phyloP scores from a whole-genome alignment of 2,797 vertebrate species.

The Sebastes hubbsi region DNA sequence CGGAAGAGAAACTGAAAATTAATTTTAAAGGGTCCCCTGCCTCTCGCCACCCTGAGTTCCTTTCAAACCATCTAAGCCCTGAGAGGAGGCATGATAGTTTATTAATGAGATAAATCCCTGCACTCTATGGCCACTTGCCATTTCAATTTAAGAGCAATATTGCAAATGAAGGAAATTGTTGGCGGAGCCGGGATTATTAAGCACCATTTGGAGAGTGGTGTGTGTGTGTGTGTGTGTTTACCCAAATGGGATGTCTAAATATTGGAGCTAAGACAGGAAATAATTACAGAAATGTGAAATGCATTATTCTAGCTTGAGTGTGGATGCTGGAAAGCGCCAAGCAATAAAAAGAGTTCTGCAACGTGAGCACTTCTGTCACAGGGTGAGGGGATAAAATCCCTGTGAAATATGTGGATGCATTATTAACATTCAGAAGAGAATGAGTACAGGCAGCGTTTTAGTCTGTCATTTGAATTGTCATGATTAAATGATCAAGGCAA shows the following conservation, averaged over 20 bases:
- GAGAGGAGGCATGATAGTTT: conserved; percentile 25
- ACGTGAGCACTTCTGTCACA: conserved; percentile 8
- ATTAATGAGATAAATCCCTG: conserved; percentile 43
- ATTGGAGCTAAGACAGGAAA: conserved; percentile 26
- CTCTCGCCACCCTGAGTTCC: not conserved
- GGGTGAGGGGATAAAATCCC: conserved; percentile 8
- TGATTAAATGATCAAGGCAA: conserved; percentile 47
- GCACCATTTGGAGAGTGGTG: conserved; percentile 10
- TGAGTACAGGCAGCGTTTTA: conserved; percentile 12
- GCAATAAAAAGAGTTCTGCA: conserved; percentile 26
- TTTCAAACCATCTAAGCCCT: conserved; percentile 12
- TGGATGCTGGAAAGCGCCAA: conserved; percentile 4
- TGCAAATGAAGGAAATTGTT: conserved; percentile 27
- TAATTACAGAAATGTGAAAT: conserved; percentile 43
- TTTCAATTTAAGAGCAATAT: conserved; percentile 48
- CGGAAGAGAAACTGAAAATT: conserved; percentile 14
- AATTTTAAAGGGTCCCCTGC: conserved; percentile 15
- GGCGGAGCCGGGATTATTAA: conserved; percentile 11
- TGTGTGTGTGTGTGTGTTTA: conserved; percentile 4
- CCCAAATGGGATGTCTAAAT: conserved; percentile 10
- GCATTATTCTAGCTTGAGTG: conserved; percentile 33
- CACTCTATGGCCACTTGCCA: conserved; percentile 18
- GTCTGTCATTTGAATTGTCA: conserved; percentile 22
- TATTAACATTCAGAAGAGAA: conserved; percentile 44
- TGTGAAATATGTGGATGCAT: conserved; percentile 41